A percentile compares a stretch with the other conserved stretches of the same genome.
phyloP scores from a whole-genome alignment of 2,113 vertebrate genomes.

The Tinamus guttatus region DNA sequence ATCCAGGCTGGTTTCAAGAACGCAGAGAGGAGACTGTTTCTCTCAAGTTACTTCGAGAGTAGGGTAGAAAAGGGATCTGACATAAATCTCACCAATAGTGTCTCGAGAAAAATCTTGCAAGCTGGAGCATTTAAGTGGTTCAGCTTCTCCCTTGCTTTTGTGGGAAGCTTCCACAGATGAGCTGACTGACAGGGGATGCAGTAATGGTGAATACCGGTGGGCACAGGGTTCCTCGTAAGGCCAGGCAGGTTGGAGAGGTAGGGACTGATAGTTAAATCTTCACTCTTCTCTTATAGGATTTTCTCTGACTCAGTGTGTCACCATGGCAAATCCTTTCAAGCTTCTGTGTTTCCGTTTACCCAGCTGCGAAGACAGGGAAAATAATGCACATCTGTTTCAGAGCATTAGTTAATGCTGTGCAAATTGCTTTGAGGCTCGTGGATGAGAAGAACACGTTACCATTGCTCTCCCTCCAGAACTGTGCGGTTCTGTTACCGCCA shows the following conservation, averaged over 20 bases:
- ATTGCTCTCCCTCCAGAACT: neutral
- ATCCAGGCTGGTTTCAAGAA: neutral
- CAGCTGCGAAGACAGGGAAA: neutral
- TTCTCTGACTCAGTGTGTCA: neutral
- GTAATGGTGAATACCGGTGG: neutral
- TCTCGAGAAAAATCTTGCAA: neutral
- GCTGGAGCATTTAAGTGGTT: neutral
- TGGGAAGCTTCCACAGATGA: neutral
- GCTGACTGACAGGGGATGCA: neutral
- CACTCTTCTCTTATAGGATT: neutral
- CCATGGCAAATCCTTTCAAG: neutral
- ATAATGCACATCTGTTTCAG: neutral
- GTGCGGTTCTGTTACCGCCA: neutral
- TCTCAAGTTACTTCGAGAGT: conserved; percentile 1
- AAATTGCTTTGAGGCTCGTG: neutral
- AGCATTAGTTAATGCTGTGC: neutral
- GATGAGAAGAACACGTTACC: neutral
- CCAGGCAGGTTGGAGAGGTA: neutral
- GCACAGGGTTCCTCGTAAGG: neutral
- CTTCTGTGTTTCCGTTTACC: neutral
- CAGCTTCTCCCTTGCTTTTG: neutral
- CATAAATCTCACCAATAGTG: neutral
- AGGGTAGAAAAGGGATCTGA: neutral
- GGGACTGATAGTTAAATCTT: neutral
- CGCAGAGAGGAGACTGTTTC: neutral